Percentiles rank a stretch among this genome's conserved stretches.
Evolutionary conservation across 2,113 vertebrate species (phyloP).

Genomic region (Cebidichthys violaceus): DNA sequence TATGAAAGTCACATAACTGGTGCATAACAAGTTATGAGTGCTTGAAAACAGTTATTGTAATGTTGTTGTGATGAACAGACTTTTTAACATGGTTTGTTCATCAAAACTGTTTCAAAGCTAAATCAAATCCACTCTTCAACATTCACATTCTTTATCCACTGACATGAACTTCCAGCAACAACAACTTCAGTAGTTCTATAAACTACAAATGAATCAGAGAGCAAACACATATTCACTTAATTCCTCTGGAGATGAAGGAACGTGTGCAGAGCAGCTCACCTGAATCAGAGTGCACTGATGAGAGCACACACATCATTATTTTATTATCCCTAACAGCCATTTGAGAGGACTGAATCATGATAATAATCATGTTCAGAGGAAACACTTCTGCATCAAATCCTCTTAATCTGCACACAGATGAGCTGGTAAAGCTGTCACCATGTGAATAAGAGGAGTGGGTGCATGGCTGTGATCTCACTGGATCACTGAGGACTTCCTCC

Average conservation of each 20-base stretch:
- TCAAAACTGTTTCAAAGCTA: not conserved
- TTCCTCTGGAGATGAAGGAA: not conserved
- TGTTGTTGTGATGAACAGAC: not conserved
- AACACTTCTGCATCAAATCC: not conserved
- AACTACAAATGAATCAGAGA: not conserved
- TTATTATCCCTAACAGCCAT: not conserved
- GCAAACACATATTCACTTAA: not conserved
- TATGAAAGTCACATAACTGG: not conserved
- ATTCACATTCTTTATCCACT: not conserved
- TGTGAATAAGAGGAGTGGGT: constrained; percentile 9
- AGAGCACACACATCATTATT: not conserved
- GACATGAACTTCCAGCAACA: not conserved
- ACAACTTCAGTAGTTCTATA: not conserved
- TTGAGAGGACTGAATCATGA: not conserved
- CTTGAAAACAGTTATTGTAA: not conserved
- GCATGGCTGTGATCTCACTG: constrained; percentile 9
- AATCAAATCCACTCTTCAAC: not conserved
- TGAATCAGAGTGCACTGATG: not conserved
- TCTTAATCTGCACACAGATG: constrained; percentile 20
- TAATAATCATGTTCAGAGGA: not conserved
- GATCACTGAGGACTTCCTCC: constrained; percentile 1
- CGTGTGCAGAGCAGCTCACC: not conserved
- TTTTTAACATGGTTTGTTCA: not conserved
- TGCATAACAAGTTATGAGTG: not conserved
- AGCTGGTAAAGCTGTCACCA: not conserved